phyloP scores from a whole-genome alignment of 2,797 vertebrate genomes.

The Bovichtus diacanthus region DNA sequence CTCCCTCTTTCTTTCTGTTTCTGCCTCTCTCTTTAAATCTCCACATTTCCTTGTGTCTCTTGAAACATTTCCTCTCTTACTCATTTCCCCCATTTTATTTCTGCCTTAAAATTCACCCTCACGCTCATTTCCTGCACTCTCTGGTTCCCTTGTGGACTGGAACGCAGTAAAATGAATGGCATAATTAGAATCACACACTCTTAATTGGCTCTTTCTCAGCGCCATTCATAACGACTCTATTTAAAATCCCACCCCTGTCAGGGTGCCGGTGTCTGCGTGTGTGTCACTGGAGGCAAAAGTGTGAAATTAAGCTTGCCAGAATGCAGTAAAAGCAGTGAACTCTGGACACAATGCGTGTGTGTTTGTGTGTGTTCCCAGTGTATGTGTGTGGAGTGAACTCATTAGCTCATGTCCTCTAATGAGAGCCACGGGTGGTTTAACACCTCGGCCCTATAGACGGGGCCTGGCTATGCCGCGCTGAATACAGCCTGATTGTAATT shows the following conservation, averaged over 20 bases:
- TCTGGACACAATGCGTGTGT: slow-evolving; percentile 46
- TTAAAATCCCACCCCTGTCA: slow-evolving; percentile 69
- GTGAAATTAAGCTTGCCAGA: slow-evolving; percentile 78
- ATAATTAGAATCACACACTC: slow-evolving; percentile 80
- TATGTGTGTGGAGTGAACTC: slow-evolving; percentile 66
- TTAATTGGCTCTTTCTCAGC: slow-evolving; percentile 77
- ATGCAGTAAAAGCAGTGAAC: slow-evolving; percentile 70
- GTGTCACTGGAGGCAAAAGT: slow-evolving; percentile 74
- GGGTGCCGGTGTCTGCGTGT: slow-evolving; percentile 37
- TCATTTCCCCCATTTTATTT: slow-evolving; percentile 49
- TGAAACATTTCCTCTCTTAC: slow-evolving; percentile 41
- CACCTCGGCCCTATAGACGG: slow-evolving; percentile 68
- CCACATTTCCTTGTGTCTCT: slow-evolving; percentile 29
- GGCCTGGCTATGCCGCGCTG: slow-evolving; percentile 65
- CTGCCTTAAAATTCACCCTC: slow-evolving; percentile 45
- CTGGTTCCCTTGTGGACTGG: slow-evolving; percentile 50
- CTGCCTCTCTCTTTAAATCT: slow-evolving; percentile 12
- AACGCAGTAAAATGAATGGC: slow-evolving; percentile 69
- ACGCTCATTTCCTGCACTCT: slow-evolving; percentile 53
- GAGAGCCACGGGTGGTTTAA: slow-evolving; percentile 80
- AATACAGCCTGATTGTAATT: slow-evolving; percentile 78
- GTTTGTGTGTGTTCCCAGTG: slow-evolving; percentile 49
- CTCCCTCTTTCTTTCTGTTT: slow-evolving; percentile 7
- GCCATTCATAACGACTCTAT: slow-evolving; percentile 77
- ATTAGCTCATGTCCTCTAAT: slow-evolving; percentile 79